Base-by-base conservation (phyloP, 2,113 vertebrate species). In the Atlantisia rogersi region DNA sequence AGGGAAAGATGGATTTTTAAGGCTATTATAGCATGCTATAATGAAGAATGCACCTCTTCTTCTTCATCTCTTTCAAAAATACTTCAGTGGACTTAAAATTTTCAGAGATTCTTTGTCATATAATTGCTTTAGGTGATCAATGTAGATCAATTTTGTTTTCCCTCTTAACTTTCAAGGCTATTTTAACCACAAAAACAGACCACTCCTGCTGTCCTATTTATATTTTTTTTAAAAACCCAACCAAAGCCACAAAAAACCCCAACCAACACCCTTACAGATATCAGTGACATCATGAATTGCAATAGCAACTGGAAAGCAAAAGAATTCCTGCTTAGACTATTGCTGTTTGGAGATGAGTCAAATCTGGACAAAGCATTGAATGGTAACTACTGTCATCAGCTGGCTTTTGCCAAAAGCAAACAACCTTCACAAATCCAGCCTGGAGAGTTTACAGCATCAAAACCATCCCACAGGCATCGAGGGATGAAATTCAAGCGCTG, bases 401-500 rank as follows among this genome's bases (percentile, higher is more conserved):
- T 69, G 58, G 13, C 6, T 62, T 93, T 69, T 82, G 40, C 75
- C 75, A 35, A 56, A 40, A 46, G 17, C 3, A 0, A 9, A 22
- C 9, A 53, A 75, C 29, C 21, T 59, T 83, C 65, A 6, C 5
- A 56, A 78, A 68, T 39, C 53, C 50, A 11, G 14, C 35, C 24
- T 3, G 50, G 53, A 35, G 82, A 29, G 39, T 58, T 82, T 35
- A n/a, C 37, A 39, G 56, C 75, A 31, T 18, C 42, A 31, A 42
- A 60, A 67, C 4, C 40, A 60, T 32, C 24, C 35, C 31, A 11
- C 42, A 39, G 11, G 16, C 37, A 46, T 31, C 0, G 0, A 62
- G 0, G 2, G 82, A 13, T 80, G 59, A 29, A 65, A 59, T 58
- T n/a, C 18, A 73, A 48, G 29, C 15, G 2, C 48, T 48, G 39